These are phyloP conservation scores for Sapayoa aenigma DNA, from an alignment of 2,113 vertebrate genomes.

Conservation along the genomic window DNA sequence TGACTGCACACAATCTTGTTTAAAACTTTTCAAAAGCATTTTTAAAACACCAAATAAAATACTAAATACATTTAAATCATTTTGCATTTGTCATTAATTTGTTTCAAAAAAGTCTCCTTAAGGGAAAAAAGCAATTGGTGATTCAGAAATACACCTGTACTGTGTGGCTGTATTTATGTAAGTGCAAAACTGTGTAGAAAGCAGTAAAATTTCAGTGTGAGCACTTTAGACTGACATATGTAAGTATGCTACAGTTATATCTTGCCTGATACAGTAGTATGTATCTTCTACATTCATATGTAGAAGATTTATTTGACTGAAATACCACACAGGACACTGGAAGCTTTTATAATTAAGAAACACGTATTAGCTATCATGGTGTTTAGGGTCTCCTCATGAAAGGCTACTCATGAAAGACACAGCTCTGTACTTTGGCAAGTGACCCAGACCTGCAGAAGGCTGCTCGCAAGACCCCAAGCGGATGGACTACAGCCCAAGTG, in stretches of 20 bases:
- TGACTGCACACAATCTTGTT: neutral
- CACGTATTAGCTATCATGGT: neutral
- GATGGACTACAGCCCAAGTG: rapidly evolving
- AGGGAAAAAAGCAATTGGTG: slow-evolving; percentile 3
- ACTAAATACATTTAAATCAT: slow-evolving; percentile 39
- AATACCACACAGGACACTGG: neutral
- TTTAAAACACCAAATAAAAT: slow-evolving; percentile 57
- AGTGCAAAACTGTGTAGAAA: slow-evolving; percentile 61
- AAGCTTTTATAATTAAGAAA: neutral
- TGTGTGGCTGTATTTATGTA: slow-evolving; percentile 38
- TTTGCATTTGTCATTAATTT: slow-evolving; percentile 40
- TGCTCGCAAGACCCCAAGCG: rapidly evolving
- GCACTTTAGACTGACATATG: slow-evolving; percentile 17
- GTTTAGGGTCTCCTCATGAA: neutral
- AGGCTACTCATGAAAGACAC: neutral
- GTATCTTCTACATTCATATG: slow-evolving; percentile 12
- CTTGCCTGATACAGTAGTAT: neutral
- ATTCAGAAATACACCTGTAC: neutral
- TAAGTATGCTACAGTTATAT: slow-evolving; percentile 10
- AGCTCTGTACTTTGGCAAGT: neutral
- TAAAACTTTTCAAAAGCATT: slow-evolving; percentile 44
- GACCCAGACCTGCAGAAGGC: neutral
- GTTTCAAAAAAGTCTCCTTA: slow-evolving; percentile 42
- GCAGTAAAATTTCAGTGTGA: slow-evolving; percentile 41
- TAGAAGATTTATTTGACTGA: neutral